Percentiles rank a stretch among this genome's conserved stretches.
Conservation (phyloP, 2,113 vertebrate species). For the Passer montanus region DNA sequence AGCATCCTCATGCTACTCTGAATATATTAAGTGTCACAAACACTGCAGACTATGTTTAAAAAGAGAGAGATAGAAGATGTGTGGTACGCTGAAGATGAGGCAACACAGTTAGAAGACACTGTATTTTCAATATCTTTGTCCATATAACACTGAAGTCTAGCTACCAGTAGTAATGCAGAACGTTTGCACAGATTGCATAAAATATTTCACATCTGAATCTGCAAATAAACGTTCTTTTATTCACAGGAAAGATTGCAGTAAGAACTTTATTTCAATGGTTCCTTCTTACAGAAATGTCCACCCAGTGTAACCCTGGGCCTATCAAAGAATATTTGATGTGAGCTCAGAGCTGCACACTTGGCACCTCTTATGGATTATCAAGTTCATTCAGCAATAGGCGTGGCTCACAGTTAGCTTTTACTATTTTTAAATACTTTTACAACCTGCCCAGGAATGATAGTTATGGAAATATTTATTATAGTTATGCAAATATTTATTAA, state of each 20-base stretch:
- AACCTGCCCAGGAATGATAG: not conserved
- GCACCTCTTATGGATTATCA: not conserved
- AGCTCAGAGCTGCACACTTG: not conserved
- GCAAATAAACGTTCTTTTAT: not conserved
- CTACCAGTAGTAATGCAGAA: not conserved
- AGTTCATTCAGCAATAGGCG: not conserved
- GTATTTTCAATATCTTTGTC: not conserved
- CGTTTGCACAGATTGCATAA: not conserved
- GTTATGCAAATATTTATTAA: not conserved
- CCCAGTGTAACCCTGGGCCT: not conserved
- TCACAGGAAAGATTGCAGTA: not conserved
- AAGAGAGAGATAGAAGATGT: not conserved
- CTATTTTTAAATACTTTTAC: not conserved
- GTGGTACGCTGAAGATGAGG: not conserved
- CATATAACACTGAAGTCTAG: not conserved
- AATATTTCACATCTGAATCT: not conserved
- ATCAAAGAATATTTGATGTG: not conserved
- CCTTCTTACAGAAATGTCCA: not conserved
- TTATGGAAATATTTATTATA: not conserved
- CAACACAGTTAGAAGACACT: not conserved
- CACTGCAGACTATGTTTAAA: not conserved
- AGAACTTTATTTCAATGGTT: not conserved
- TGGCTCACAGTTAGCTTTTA: not conserved
- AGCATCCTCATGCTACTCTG: not conserved
- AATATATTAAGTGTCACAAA: not conserved